Conservation (phyloP, 2,888 invertebrate genomes). For the Apeira syringaria region DNA sequence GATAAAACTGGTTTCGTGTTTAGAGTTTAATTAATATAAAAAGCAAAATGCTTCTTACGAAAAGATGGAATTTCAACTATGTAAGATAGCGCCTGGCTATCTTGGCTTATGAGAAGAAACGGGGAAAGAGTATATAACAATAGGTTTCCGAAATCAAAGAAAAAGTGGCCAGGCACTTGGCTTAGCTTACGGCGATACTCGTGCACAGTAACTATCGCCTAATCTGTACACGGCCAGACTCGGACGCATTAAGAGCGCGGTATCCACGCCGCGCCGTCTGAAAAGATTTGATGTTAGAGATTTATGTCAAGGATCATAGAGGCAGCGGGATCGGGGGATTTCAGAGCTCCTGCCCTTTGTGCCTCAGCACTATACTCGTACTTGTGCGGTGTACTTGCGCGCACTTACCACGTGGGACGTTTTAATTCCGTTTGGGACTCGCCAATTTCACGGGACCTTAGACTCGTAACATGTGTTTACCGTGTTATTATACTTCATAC, state of each 20-base stretch:
- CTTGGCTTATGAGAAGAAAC: too few species aligned
- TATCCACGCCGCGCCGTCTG: conserved; percentile 67
- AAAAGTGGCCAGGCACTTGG: too few species aligned
- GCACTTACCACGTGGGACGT: conserved; percentile 78
- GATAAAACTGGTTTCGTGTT: too few species aligned
- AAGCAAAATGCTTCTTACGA: too few species aligned
- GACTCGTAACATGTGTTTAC: too few species aligned
- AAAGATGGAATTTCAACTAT: too few species aligned
- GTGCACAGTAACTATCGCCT: neutral
- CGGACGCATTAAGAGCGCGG: conserved; percentile 71
- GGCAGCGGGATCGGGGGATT: conserved; percentile 74
- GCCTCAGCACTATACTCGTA: conserved; percentile 75
- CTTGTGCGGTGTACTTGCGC: conserved; percentile 74
- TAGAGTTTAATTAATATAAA: too few species aligned
- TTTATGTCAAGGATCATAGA: conserved; percentile 83
- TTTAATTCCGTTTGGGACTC: conserved; percentile 77
- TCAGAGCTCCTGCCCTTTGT: conserved; percentile 80
- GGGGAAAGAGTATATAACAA: too few species aligned
- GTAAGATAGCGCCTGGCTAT: too few species aligned
- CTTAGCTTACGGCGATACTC: neutral
- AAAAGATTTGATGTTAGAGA: conserved; percentile 83
- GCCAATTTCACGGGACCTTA: conserved; percentile 38
- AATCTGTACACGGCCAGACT: conserved; percentile 45
- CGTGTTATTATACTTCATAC: too few species aligned
- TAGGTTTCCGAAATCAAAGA: too few species aligned